Evolutionary conservation across 2,797 vertebrate species (phyloP), one percentile per base, ranked within the genome.

Genomic region (Chelmon rostratus): DNA sequence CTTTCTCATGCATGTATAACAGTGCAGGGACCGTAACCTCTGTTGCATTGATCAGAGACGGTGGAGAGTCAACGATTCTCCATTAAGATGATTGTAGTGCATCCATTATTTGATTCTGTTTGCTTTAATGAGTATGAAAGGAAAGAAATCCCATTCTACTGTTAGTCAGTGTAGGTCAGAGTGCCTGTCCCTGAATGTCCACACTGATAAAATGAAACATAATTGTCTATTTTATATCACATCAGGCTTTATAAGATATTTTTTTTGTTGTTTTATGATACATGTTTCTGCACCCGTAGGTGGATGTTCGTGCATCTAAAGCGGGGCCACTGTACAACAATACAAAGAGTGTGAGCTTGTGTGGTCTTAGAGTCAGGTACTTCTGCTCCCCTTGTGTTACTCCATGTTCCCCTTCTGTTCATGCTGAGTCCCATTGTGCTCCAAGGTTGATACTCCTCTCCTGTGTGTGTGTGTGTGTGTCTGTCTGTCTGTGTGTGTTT

Each of bases 351-450:
- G 28, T 13, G 63, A 70, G 67, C 65, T 50, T 88, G 78, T 83
- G 86, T 81, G 84, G 79, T 83, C 85, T 83, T 61, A 57, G 69
- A 76, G 52, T 54, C 3, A 0, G 61, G 8, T 59, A 46, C 63
- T 85, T 74, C 57, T 77, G 68, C 74, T 78, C 71, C 69, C 47
- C 68, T 83, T 61, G 78, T 74, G 81, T 68, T 75, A 35, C 70
- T 76, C 37, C 12, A 3, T 90, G 79, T 78, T 81, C 62, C 38
- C 54, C 62, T 69, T 68, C 76, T 78, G 81, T 82, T 85, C 80
- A 72, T 61, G 81, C 85, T 37, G 78, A 73, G 82, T 49, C 63
- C 67, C 28, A 79, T 90, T 90, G 83, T 87, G 70, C 63, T 75
- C 47, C 66, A 68, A 62, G 67, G 78, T 69, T 75, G 62, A 83